phyloP scores from a whole-genome alignment of 2,797 vertebrate genomes.

The Phaenicophaeus curvirostris region DNA sequence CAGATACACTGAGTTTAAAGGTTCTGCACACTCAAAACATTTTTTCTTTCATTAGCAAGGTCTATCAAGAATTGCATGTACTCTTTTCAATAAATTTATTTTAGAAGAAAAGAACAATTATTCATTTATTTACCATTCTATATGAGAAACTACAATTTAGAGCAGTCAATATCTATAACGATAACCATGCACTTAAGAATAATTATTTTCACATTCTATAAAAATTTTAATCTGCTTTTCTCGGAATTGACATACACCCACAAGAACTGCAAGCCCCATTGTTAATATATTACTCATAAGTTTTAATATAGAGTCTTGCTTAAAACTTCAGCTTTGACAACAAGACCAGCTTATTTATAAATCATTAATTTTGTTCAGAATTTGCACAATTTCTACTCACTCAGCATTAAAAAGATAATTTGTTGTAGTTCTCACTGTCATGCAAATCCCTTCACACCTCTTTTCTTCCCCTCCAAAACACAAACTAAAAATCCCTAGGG shows the following conservation, averaged over 20 bases:
- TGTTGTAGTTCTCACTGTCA: background rate
- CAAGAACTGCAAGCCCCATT: background rate
- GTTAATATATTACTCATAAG: background rate
- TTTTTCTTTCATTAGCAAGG: background rate
- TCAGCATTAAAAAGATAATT: background rate
- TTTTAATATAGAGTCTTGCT: background rate
- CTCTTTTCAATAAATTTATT: background rate
- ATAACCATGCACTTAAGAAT: background rate
- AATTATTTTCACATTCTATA: background rate
- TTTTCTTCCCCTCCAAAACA: background rate
- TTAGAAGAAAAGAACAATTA: background rate
- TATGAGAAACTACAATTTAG: background rate
- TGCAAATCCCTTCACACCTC: rapidly evolving
- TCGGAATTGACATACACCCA: background rate
- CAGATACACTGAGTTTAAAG: background rate
- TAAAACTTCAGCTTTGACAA: background rate
- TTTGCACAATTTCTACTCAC: background rate
- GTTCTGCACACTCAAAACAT: background rate
- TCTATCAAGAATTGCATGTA: background rate
- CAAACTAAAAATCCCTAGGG: background rate
- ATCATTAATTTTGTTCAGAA: background rate
- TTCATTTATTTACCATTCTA: background rate
- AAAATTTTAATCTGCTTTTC: background rate
- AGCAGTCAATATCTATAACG: background rate
- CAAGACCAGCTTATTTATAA: background rate